Percentiles rank a stretch among this genome's conserved stretches.
Conservation (phyloP, 1,140 invertebrate species). For the Trachymyrmex cornetzi region DNA sequence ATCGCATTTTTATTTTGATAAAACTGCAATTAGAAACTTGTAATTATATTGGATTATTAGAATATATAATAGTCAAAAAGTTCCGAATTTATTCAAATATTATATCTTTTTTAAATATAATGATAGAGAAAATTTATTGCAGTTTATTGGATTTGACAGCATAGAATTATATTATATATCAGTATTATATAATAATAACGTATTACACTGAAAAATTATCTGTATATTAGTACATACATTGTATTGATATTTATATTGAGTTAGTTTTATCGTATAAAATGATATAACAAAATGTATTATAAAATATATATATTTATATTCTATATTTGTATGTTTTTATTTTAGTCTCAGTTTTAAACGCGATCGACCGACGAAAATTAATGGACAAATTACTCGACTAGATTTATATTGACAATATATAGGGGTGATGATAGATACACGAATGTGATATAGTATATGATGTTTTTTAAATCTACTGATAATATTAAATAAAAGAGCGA, state of each 20-base stretch:
- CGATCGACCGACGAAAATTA: slow-evolving; percentile 32
- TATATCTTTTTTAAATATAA: background rate
- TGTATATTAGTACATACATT: background rate
- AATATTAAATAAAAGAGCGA: slow-evolving; percentile 69
- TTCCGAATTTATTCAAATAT: background rate
- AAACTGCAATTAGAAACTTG: background rate
- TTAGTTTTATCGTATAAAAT: background rate
- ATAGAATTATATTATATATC: background rate
- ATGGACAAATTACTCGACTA: slow-evolving; percentile 56
- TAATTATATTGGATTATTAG: background rate
- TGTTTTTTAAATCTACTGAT: slow-evolving; percentile 68
- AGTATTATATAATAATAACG: background rate
- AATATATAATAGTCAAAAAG: background rate
- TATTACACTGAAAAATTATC: background rate
- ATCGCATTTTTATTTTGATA: background rate
- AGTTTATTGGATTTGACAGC: background rate
- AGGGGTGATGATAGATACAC: slow-evolving; percentile 46
- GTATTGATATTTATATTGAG: background rate
- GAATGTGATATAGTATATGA: slow-evolving; percentile 41
- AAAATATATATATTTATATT: no score
- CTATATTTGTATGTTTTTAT: no score
- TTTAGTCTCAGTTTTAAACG: background rate
- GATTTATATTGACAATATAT: slow-evolving; percentile 45
- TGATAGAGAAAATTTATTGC: background rate
- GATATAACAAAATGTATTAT: background rate